Evolutionary conservation across 2,797 vertebrate species (phyloP), one percentile per base, ranked within the genome.

Genomic region (Leptodactylus fallax): DNA sequence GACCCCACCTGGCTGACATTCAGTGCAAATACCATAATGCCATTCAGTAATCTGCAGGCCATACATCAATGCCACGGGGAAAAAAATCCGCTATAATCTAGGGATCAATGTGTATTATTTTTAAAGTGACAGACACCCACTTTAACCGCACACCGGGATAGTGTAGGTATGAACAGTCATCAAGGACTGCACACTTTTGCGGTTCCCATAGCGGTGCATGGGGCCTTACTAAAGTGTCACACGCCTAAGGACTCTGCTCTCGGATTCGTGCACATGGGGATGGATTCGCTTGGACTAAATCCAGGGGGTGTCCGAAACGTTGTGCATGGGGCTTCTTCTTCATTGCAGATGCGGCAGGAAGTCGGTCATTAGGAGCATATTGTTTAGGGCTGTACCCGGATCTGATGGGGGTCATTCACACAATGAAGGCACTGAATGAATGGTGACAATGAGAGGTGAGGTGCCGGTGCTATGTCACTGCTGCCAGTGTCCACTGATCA

Each of bases 391-490:
- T 55, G 13, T n/a, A 56, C 3, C 53, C 53, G 77, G 53, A 36
- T 80, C 71, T 47, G 55, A 21, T 60, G 19, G 25, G n/a, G 25
- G 16, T 36, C 16, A 60, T 60, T 79, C 19, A 79, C 77, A 58
- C 16, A 17, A 56, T 9, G 56, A 8, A 19, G 55, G 23, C n/a
- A 82, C 1, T 69, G 61, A 53, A 16, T 82, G 21, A 6, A 17
- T 17, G 27, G 47, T 21, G 58, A 69, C 80, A 67, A 82, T 82
- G 63, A 25, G 14, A 47, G 65, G n/a, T 27, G 6, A 60, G 21
- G 14, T 82, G 80, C 19, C n/a, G 61, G 47, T 51, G 60, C 80
- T 67, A 17, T 82, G 65, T 83, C 47, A 67, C 23, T 69, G 80
- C 49, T n/a, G n/a, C 51, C 47, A 65, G 63, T 67, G 80, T 49